A percentile compares a stretch with the other conserved stretches of the same genome.
Evolutionary conservation across 2,797 vertebrate species (phyloP).

Genomic region (Lagorchestes hirsutus): DNA sequence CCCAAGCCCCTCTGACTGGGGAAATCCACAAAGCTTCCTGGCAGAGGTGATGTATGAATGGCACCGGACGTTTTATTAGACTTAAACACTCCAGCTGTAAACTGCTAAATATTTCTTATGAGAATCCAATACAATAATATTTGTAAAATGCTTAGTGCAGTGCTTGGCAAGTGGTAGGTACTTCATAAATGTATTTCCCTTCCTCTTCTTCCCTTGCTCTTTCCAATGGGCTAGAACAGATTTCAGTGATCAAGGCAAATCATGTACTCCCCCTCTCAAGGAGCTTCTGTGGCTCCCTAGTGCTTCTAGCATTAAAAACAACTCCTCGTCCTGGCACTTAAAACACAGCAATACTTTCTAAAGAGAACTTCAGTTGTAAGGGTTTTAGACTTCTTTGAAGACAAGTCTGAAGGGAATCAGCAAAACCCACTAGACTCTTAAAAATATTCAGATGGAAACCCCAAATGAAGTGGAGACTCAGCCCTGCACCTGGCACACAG

Average conservation of each 20-base stretch:
- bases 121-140: neutral
- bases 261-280: neutral
- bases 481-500: too few relatives aligned
- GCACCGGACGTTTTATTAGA: neutral
- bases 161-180: neutral
- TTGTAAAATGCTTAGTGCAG: neutral
- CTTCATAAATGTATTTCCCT: neutral
- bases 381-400: constrained; percentile 24
- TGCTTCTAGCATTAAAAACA: neutral
- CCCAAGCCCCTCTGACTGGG: too few relatives aligned
- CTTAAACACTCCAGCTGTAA: neutral
- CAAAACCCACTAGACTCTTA: neutral
- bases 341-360: neutral
- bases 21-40: constrained; percentile 17
- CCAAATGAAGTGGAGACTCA: neutral
- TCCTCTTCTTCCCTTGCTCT: neutral
- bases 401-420: neutral
- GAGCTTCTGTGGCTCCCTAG: neutral
- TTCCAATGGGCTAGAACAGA: neutral
- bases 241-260: neutral
- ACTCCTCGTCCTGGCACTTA: neutral
- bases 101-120: neutral
- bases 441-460: neutral
- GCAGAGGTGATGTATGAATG: neutral
- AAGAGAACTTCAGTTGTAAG: neutral